Percentiles rank a stretch among this genome's conserved stretches.
Evolutionary conservation across 2,797 vertebrate genomes (phyloP).

Genomic region (Myotis findleyi): DNA sequence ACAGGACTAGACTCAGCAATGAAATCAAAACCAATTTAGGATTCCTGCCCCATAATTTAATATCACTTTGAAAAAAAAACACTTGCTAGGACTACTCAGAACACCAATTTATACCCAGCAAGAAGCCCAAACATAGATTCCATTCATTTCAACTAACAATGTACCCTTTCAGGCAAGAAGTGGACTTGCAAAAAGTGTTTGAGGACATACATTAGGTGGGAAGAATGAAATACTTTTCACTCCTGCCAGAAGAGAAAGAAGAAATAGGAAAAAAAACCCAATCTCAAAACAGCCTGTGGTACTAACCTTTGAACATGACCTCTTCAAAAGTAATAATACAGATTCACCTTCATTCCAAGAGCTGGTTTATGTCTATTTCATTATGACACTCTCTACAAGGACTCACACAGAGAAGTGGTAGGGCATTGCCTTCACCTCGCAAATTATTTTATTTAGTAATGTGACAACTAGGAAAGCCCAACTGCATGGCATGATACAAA

Average conservation of each 20-base stretch:
- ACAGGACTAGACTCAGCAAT: not conserved
- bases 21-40: not conserved
- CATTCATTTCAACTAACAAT: conserved; percentile 23
- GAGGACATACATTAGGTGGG: not conserved
- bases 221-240: conserved; percentile 21
- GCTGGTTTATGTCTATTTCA: not conserved
- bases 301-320: not conserved
- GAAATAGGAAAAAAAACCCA: not conserved
- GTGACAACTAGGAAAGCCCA: not conserved
- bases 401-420: not conserved
- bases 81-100: not conserved
- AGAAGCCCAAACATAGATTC: not conserved
- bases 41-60: not conserved
- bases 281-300: not conserved
- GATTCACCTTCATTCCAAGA: not conserved
- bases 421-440: not conserved
- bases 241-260: conserved; percentile 27
- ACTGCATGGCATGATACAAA: not conserved
- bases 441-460: not conserved
- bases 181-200: not conserved
- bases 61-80: not conserved
- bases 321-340: not conserved
- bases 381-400: not conserved
- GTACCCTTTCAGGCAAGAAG: not conserved
- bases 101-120: not conserved